Base-by-base conservation (phyloP, 1,140 invertebrate species). In the Trichomalopsis sarcophagae region DNA sequence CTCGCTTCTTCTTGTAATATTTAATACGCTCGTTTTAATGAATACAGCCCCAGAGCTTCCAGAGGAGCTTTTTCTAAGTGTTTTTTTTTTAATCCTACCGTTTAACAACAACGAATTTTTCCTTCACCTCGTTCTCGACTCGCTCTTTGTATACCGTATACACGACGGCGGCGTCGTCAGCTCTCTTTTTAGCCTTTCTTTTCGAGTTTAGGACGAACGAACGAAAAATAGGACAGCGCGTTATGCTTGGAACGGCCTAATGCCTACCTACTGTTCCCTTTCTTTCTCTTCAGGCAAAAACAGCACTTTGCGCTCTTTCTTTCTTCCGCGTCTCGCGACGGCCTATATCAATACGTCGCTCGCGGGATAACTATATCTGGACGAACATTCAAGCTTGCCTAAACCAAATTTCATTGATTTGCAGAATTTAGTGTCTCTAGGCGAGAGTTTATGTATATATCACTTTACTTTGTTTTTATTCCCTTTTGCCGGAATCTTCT, bases 41-140 rank as follows among this genome's bases (percentile, higher is more conserved):
- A 62, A 21, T 88, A 88, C 74, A 89, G 21, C 89, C 88, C 88
- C 88, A 89, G 90, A 91, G 89, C 89, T 91, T 88, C 89, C 91
- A 89, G 62, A 89, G 89, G 87, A 89, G 87, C 91, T 5, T 36
- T 27, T 36, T 36, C 33, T 36, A 36, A 3, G 33, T 36, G 33
- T 36, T 36, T 36, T 6, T 14, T 50, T 30, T 90, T 47, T 55
- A 79, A 62, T 88, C 89, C 89, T 92, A 91, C 81, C 85, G 40
- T 73, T 91, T 88, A 90, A 91, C 88, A 91, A 91, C 88, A 92
- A 91, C 89, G 87, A 90, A 84, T 88, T 85, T 88, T 85, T 81
- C 33, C 33, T 62, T 62, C 5, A 33, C 1, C 33, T 30, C 33
- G 5, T 36, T 81, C 6, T 9, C n/a, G 27, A 36, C 33, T 36